Base-by-base conservation (phyloP, 2,888 invertebrate species). In the Gari tellinella region DNA sequence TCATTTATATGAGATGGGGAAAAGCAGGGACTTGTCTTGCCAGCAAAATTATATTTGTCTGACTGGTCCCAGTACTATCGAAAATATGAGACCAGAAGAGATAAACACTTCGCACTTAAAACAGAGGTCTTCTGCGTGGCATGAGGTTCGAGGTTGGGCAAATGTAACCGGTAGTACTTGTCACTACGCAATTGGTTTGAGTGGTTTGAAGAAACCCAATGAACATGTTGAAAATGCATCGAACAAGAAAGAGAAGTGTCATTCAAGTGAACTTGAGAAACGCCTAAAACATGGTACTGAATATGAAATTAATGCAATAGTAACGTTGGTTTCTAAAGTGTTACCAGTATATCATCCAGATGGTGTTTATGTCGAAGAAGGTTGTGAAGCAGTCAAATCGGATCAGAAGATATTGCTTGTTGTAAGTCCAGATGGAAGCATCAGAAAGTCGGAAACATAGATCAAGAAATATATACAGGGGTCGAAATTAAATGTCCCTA, bases 401-500 rank as follows among this genome's bases (percentile, higher is more conserved):
- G n/a, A n/a, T n/a, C n/a, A n/a, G n/a, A n/a, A n/a, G n/a, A n/a
- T n/a, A n/a, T n/a, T n/a, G n/a, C 53, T 69, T 17, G 65, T 38
- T 26, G 62, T 69, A 19, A 70, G 69, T n/a, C 74, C 74, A 49
- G 74, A 69, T 57, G 69, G 69, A n/a, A 62, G 64, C 25, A 17
- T 74, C 17, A 7, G 56, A 26, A 2, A 15, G n/a, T n/a, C n/a
- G n/a, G n/a, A 17, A 19, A 45, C 10, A 8, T 7, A 15, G 23
- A 7, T 12, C 1, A n/a, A n/a, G n/a, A 3, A 37, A 25, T 23
- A 0, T n/a, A 31, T 1, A 21, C n/a, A 19, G 61, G 51, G 1
- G 52, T 67, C 10, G 72, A 76, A 52, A 51, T 46, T 15, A 67
- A 76, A 51, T 72, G 67, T n/a, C 76, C 76, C 1, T 76, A 49